phyloP scores from a whole-genome alignment of 2,888 invertebrate species.

The Drosophila quinaria region DNA sequence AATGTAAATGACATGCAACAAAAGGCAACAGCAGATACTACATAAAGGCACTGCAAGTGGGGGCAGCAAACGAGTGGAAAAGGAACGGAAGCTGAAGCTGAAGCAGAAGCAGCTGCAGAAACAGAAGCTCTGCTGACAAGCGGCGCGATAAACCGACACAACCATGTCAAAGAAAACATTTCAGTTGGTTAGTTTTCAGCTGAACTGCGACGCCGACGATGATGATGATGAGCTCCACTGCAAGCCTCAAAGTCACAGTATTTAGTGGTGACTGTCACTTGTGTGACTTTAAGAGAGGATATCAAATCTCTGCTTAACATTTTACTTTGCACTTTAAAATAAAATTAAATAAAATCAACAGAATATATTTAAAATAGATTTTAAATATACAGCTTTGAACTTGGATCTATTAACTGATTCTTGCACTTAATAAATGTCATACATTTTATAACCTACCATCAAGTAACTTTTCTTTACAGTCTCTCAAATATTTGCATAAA shows the following conservation, averaged over 20 bases:
- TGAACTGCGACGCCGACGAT: constrained; percentile 68
- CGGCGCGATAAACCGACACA: constrained; percentile 79
- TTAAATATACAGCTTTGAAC: too few relatives aligned
- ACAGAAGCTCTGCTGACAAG: constrained; percentile 69
- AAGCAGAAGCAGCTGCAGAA: constrained; percentile 3
- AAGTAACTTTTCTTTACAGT: too few relatives aligned
- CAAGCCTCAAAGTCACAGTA: constrained; percentile 38
- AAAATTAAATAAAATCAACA: too few relatives aligned
- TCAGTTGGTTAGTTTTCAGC: constrained; percentile 76
- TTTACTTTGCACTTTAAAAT: not conserved
- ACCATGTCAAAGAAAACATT: constrained; percentile 78
- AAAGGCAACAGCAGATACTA: constrained; percentile 61
- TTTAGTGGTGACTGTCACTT: constrained; percentile 28
- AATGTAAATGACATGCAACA: constrained; percentile 78
- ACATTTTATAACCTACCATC: not conserved
- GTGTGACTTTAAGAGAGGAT: not conserved
- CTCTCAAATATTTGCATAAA: constrained; percentile 31
- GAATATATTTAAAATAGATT: too few relatives aligned
- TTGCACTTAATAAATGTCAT: not conserved
- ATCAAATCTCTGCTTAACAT: not conserved
- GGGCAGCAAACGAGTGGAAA: constrained; percentile 14
- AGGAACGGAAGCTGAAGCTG: not conserved
- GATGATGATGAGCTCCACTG: constrained; percentile 12
- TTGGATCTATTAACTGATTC: too few relatives aligned
- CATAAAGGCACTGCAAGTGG: constrained; percentile 38